Evolutionary conservation across 2,888 invertebrate species (phyloP), one percentile per base, ranked within the genome.

Genomic region (Tipula lateralis): DNA sequence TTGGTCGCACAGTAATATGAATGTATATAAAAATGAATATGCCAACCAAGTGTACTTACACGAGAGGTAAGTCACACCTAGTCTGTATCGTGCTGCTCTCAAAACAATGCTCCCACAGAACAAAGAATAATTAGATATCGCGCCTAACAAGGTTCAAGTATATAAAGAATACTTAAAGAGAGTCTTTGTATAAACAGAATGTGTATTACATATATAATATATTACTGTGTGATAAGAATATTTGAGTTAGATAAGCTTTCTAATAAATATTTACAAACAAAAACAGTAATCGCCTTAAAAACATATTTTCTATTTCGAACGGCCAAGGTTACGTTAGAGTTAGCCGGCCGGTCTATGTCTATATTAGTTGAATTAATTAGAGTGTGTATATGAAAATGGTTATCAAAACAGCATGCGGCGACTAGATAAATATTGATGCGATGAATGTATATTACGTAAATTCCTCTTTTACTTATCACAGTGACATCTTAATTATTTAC

Each of bases 401-500:
- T 9, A 66, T 66, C 66, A 66, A 66, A 66, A 66, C 24, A 66
- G 66, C 66, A 66, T 66, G 24, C 66, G 66, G 24, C 66, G 66
- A 9, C 66, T 66, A 24, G 66, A 66, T 66, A 66, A 66, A 66
- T 66, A 66, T 66, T 66, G 66, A 66, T 66, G 66, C 66, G 66
- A 66, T 44, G n/a, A n/a, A 44, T 24, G 24, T 9, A 66, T n/a
- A n/a, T 66, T 66, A 66, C 66, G 66, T 66, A 66, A 66, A 66
- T 24, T 24, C 19, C 24, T 50, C 1, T 13, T 5, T 16, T 24
- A 50, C 24, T 9, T 19, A 66, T 12, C 66, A n/a, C n/a, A 24
- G 24, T 66, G 19, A 24, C 24, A 66, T 24, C 24, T 12, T 9
- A 66, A 66, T 24, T 66, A 66, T 24, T 66, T 66, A 66, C 24